Conservation (phyloP, 2,797 vertebrate species). For the Mastacembelus armatus region DNA sequence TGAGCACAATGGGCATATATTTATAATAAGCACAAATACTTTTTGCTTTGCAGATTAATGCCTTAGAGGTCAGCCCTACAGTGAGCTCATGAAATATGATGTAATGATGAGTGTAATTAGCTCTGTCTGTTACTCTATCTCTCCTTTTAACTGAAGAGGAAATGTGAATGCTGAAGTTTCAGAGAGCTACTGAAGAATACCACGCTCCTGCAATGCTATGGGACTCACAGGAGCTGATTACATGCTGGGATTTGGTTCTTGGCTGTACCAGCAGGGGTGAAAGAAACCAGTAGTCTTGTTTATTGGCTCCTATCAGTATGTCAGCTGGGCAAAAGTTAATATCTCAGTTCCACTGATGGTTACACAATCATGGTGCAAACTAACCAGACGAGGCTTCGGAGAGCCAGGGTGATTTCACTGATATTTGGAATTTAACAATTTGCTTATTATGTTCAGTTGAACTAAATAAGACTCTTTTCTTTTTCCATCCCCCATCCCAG, state of each 20-base stretch:
- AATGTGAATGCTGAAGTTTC: not conserved
- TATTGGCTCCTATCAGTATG: conserved; percentile 42
- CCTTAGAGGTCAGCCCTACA: too few relatives aligned
- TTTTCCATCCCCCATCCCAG: not conserved
- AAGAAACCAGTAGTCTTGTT: conserved; percentile 41
- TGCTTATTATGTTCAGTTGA: not conserved
- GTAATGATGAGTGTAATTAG: too few relatives aligned
- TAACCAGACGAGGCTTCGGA: not conserved
- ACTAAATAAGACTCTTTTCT: not conserved
- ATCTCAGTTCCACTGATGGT: conserved; percentile 20
- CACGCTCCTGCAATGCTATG: not conserved
- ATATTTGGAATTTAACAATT: not conserved
- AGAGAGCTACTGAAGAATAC: not conserved
- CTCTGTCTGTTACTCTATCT: too few relatives aligned
- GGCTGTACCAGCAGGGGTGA: conserved; percentile 12
- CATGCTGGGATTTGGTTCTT: conserved; percentile 23
- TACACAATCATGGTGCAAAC: conserved; percentile 7
- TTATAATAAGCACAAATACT: too few relatives aligned
- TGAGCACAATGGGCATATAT: not conserved
- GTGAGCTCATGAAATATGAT: too few relatives aligned
- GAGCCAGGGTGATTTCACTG: not conserved
- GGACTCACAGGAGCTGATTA: conserved; percentile 16
- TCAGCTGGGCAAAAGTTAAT: conserved; percentile 30
- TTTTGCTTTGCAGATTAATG: too few relatives aligned
- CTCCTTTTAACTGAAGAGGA: not conserved